Base-by-base conservation (phyloP, 2,888 invertebrate species). In the Pogonocherus hispidulus region DNA sequence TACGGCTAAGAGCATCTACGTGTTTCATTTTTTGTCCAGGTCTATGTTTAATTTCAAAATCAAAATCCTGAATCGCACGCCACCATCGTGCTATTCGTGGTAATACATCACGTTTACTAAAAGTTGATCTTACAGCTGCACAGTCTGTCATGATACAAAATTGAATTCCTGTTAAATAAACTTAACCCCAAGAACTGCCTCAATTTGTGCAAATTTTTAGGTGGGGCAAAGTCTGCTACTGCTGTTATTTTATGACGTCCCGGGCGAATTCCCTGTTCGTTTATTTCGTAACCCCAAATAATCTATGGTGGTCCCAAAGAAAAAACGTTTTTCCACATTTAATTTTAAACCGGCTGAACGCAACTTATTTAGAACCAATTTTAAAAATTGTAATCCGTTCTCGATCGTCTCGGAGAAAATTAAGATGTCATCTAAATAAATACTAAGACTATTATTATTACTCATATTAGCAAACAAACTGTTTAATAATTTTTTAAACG, bases 401-500 rank as follows among this genome's bases (percentile, higher is more conserved):
- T n/a, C n/a, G n/a, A n/a, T n/a, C n/a, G n/a, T n/a, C n/a, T n/a
- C n/a, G n/a, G n/a, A n/a, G n/a, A n/a, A n/a, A n/a, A n/a, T n/a
- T n/a, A n/a, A n/a, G 14, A 32, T 69, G 51, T 0, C 82, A 54
- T 82, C 82, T 0, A 81, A 20, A 49, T 82, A 82, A 0, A 78
- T 78, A 0, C 78, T 32, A 44, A 78, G n/a, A n/a, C n/a, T 76
- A 0, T 69, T 68, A 8, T 52, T 77, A 14, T 80, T 77, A 8
- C 71, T 67, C 66, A 83, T 55, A 0, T 79, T 79, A 32, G 78
- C 57, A 18, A 84, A 64, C 3, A 83, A 70, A 3, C 66, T 56
- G 59, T 84, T 80, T 79, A 84, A 80, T 18, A 81, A 16, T 69
- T 82, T 47, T 47, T 84, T 82, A 57, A 82, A 83, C 0, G 80